Evolutionary conservation across 2,888 invertebrate species (phyloP), one percentile per base, ranked within the genome.

Genomic region (Loripinus fragilis): DNA sequence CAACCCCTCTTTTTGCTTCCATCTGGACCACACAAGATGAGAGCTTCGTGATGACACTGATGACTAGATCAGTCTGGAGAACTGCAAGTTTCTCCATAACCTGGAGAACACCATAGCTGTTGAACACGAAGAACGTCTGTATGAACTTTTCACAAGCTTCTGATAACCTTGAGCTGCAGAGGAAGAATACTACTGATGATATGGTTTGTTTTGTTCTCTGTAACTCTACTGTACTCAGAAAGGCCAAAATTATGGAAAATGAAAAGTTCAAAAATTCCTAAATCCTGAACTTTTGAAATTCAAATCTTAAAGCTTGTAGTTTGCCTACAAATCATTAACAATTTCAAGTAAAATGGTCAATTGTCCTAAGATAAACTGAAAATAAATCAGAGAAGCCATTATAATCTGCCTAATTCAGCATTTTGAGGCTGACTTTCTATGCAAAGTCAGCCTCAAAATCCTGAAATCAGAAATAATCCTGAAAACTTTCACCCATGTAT

Each of bases 1-100:
- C 88, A 3, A 87, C 85, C 17, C 89, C 89, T 66, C 88, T 71
- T 45, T 87, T 86, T 8, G 76, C 79, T 71, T 90, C 90, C 7
- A 85, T 74, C 15, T 85, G 85, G 20, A 67, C 60, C 15, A 89
- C 74, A 42, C 60, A 42, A 2, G 71, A 66, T 23, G 86, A 81
- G n/a, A 89, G 71, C 35, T 80, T 74, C 10, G 78, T 70, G 8
- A 87, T 76, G 33, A 83, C 73, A 45, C 66, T 71, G 10, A 76
- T 66, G 2, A 86, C 79, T n/a, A 83, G 55, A 45, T 71, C 74
- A n/a, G 71, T 76, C 33, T 78, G 66, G 20, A 85, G 60, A 25
- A 83, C 68, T 0, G 86, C 74, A 12, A 87, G 65, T n/a, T 78
- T 77, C 71, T 86, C 87, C 68, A 88, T 68, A 3, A 85, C 79